phyloP scores from a whole-genome alignment of 2,797 vertebrate genomes.

The Caiman crocodilus region DNA sequence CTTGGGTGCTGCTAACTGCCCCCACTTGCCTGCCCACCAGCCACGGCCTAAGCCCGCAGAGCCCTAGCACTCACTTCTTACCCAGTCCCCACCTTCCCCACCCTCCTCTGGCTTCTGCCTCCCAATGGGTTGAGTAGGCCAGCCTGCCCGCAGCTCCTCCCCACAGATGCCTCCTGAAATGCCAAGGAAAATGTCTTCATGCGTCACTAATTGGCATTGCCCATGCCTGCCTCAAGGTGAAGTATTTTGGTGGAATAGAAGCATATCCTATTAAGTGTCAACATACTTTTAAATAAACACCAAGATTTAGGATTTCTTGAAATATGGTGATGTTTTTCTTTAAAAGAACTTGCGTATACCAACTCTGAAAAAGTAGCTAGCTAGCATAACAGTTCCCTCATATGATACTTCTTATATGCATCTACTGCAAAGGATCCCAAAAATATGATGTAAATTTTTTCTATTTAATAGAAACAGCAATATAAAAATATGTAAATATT shows the following conservation, averaged over 20 bases:
- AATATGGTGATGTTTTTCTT: background rate
- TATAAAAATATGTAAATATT: background rate
- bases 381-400: background rate
- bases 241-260: background rate
- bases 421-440: background rate
- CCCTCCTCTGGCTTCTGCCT: no score
- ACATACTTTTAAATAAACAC: background rate
- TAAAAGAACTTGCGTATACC: background rate
- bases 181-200: no score
- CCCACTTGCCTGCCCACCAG: no score
- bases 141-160: no score
- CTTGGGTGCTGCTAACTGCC: no score
- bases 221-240: background rate
- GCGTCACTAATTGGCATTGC: no score
- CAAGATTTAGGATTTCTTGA: background rate
- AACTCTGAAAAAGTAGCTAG: background rate
- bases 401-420: background rate
- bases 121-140: no score
- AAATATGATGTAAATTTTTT: background rate
- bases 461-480: background rate
- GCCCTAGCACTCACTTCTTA: no score
- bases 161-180: no score
- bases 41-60: no score
- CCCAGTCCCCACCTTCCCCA: no score
- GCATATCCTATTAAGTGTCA: background rate